Conservation (phyloP, 2,888 invertebrate species). For the Lochmaea capreae region DNA sequence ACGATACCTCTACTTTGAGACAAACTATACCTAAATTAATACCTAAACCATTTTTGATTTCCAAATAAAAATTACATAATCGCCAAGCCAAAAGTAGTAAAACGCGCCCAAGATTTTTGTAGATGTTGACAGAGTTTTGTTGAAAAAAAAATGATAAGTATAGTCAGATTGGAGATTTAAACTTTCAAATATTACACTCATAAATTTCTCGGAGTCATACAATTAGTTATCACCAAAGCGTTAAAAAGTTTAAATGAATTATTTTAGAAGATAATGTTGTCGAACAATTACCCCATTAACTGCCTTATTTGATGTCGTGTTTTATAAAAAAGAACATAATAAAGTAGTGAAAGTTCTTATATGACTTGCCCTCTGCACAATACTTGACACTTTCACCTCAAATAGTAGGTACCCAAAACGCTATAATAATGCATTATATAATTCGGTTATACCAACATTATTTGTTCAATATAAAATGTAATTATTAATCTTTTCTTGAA, state of each 20-base stretch:
- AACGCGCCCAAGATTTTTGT: too few species aligned
- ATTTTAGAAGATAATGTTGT: not conserved
- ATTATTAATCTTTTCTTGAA: not conserved
- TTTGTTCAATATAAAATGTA: not conserved
- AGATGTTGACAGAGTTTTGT: too few species aligned
- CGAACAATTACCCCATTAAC: not conserved
- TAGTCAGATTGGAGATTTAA: not conserved
- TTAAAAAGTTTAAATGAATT: not conserved
- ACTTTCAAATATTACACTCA: not conserved
- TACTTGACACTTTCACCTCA: constrained; percentile 46
- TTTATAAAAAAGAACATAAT: constrained; percentile 17
- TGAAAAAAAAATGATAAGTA: too few species aligned
- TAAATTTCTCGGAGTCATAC: not conserved
- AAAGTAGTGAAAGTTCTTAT: constrained; percentile 42
- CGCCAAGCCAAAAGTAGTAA: too few species aligned
- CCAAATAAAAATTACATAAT: too few species aligned
- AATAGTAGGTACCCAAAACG: constrained; percentile 20
- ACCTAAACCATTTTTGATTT: too few species aligned
- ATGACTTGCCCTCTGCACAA: constrained; percentile 31
- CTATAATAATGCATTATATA: constrained; percentile 24
- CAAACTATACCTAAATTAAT: too few species aligned
- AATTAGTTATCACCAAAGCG: not conserved
- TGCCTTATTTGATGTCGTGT: not conserved
- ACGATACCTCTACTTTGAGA: too few species aligned
- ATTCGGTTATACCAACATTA: constrained; percentile 20